These are phyloP conservation scores for Podocnemis expansa DNA, from an alignment of 2,113 vertebrate species.

Conservation along the genomic window DNA sequence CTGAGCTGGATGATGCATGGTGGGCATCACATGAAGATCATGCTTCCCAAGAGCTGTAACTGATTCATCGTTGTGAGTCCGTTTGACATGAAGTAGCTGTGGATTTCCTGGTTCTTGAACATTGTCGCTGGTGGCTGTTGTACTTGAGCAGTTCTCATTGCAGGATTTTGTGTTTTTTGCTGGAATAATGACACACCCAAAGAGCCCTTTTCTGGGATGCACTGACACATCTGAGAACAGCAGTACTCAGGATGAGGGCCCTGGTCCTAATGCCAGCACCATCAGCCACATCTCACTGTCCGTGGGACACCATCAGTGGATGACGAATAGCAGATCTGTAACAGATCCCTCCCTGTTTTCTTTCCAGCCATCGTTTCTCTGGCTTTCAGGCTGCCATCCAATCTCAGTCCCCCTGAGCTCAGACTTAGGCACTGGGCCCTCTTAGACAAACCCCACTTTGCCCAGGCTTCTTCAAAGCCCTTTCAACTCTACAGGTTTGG, in stretches of 20 bases:
- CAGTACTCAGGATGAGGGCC: neutral
- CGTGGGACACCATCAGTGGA: too few relatives aligned
- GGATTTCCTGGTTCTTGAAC: neutral
- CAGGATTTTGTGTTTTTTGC: neutral
- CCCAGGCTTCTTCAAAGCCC: neutral
- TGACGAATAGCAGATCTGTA: neutral
- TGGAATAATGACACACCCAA: neutral
- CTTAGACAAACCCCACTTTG: neutral
- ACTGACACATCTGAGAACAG: neutral
- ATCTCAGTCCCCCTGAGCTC: too few relatives aligned
- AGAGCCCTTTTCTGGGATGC: neutral
- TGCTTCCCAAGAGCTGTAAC: neutral
- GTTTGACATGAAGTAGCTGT: neutral
- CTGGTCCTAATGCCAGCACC: neutral
- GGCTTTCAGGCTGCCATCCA: neutral
- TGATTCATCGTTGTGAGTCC: neutral
- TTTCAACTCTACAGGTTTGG: neutral
- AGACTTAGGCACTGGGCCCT: neutral
- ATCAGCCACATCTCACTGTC: neutral
- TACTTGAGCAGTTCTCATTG: neutral
- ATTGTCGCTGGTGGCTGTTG: neutral
- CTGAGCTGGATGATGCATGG: neutral
- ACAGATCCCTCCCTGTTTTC: neutral
- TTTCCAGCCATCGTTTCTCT: neutral
- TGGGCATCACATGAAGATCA: neutral